Conservation (phyloP, 2,888 invertebrate genomes). For the Plemyria rubiginata region DNA sequence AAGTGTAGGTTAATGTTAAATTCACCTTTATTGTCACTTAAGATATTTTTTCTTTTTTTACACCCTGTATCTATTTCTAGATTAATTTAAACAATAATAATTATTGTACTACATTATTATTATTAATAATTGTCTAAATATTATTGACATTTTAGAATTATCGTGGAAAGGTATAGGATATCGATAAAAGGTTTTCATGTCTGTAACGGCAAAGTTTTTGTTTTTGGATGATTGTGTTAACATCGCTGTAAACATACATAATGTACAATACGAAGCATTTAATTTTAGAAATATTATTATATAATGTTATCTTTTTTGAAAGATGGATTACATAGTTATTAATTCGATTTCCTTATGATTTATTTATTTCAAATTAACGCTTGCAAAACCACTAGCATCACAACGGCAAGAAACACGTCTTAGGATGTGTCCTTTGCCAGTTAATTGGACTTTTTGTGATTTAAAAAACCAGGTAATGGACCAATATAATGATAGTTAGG, state of each 20-base stretch:
- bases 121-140: constrained; percentile 77
- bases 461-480: constrained; percentile 66
- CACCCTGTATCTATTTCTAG: constrained; percentile 79
- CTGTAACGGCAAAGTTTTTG: constrained; percentile 48
- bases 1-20: constrained; percentile 67
- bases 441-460: constrained; percentile 49
- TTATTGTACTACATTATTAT: constrained; percentile 74
- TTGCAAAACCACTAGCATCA: constrained; percentile 72
- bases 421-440: constrained; percentile 52
- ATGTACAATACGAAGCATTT: constrained; percentile 85
- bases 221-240: constrained; percentile 34
- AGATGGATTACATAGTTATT: constrained; percentile 58
- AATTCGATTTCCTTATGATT: constrained; percentile 64
- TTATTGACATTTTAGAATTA: constrained; percentile 74
- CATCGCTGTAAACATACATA: constrained; percentile 61
- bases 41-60: constrained; percentile 56
- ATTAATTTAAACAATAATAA: constrained; percentile 70
- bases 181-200: constrained; percentile 60
- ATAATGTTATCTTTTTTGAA: constrained; percentile 75
- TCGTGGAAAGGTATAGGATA: constrained; percentile 70
- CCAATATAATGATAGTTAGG: constrained; percentile 72
- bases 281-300: constrained; percentile 84
- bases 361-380: constrained; percentile 77
- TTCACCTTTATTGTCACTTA: constrained; percentile 76
- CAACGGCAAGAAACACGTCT: constrained; percentile 62